Evolutionary conservation across 2,113 vertebrate species (phyloP).

Genomic region (Zeus faber): DNA sequence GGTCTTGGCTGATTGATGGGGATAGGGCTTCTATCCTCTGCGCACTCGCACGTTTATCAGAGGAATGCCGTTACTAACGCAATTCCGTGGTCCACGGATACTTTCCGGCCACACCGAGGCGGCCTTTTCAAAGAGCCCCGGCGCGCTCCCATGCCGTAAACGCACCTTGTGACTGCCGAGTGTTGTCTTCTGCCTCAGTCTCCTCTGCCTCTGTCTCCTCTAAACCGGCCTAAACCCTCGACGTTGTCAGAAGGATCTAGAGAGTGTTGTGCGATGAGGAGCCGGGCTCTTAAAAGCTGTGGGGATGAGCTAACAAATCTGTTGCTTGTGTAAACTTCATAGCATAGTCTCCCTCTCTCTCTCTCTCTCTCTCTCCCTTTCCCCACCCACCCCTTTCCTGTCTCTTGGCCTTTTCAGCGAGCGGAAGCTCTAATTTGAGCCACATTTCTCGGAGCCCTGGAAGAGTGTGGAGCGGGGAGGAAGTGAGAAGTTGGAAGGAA

Average conservation of each 20-base stretch:
- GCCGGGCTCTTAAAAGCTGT: slow-evolving; percentile 1
- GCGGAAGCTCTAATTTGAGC: slow-evolving; percentile 75
- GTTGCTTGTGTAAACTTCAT: no score
- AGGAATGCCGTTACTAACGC: slow-evolving; percentile 56
- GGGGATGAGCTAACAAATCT: slow-evolving; percentile 50
- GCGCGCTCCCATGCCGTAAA: slow-evolving; percentile 41
- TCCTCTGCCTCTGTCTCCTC: slow-evolving; percentile 1
- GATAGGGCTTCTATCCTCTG: slow-evolving; percentile 43
- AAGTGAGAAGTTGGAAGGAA: slow-evolving; percentile 67
- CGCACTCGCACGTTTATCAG: slow-evolving; percentile 50
- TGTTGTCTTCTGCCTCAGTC: slow-evolving; percentile 44
- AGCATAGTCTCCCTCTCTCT: neutral
- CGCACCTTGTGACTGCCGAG: slow-evolving; percentile 58
- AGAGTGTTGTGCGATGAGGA: slow-evolving; percentile 15
- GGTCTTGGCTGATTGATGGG: slow-evolving; percentile 63
- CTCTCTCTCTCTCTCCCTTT: slow-evolving; percentile 1
- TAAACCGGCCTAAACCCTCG: no score
- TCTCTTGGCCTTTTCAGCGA: slow-evolving; percentile 60
- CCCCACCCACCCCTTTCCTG: slow-evolving; percentile 64
- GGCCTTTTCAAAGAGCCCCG: slow-evolving; percentile 34
- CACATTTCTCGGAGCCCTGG: slow-evolving; percentile 73
- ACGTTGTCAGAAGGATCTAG: no score
- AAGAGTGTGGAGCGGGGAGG: slow-evolving; percentile 55
- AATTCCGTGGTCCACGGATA: slow-evolving; percentile 35
- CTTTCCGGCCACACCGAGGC: slow-evolving; percentile 49